Percentiles rank a stretch among this genome's conserved stretches.
Conservation (phyloP, 2,113 vertebrate species). For the Pterocles burchelli region DNA sequence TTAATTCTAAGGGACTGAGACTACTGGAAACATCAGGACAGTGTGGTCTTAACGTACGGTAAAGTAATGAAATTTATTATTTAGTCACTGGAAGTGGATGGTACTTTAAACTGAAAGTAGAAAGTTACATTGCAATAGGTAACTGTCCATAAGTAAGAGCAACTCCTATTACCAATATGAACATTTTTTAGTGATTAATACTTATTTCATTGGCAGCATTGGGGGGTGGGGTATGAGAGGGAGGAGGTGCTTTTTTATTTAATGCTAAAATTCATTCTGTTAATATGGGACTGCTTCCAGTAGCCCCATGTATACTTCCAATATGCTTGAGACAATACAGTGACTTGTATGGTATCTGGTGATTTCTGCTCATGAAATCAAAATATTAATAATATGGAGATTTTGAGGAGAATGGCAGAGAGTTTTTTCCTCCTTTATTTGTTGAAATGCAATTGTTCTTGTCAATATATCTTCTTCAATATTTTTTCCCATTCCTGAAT, state of each 20-base stretch:
- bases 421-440: neutral
- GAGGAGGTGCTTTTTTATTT: neutral
- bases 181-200: neutral
- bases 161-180: neutral
- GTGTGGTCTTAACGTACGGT: neutral
- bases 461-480: neutral
- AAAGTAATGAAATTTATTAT: neutral
- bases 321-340: neutral
- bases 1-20: neutral
- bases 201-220: neutral
- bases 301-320: neutral
- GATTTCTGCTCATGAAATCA: neutral
- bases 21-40: neutral
- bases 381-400: neutral
- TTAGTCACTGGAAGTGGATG: neutral
- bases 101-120: neutral
- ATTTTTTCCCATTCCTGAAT: neutral
- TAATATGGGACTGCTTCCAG: neutral
- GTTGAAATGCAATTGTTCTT: neutral
- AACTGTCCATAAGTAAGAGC: neutral
- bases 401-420: neutral
- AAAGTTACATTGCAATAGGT: neutral
- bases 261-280: neutral
- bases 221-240: neutral
- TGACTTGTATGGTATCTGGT: neutral